A percentile compares a stretch with the other conserved stretches of the same genome.
These are phyloP conservation scores for Caenorhabditis drosophilae DNA, from an alignment of 2,888 invertebrate genomes.

Conservation along the genomic window DNA sequence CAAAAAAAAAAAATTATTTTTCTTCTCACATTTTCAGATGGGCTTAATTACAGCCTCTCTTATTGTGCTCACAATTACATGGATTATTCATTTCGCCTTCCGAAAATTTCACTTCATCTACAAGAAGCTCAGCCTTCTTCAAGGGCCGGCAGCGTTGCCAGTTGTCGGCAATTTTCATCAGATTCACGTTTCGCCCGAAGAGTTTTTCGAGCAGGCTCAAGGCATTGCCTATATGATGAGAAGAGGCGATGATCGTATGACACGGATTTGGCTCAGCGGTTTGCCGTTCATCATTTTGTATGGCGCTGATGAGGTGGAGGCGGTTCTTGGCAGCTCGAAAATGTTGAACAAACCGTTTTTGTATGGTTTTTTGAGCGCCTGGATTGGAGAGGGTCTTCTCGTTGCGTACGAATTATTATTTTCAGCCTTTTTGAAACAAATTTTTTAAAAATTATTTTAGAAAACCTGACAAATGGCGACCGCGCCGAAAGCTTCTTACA, in stretches of 20 bases:
- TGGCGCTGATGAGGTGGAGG: constrained; percentile 67
- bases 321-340: constrained; percentile 69
- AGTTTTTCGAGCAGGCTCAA: constrained; percentile 68
- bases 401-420: constrained; percentile 69
- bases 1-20: no score
- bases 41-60: constrained; percentile 41
- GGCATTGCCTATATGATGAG: constrained; percentile 65
- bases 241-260: constrained; percentile 53
- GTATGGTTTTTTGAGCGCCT: constrained; percentile 72
- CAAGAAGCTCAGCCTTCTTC: constrained; percentile 50
- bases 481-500: constrained; percentile 70
- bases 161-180: constrained; percentile 65
- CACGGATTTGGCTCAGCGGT: constrained; percentile 63
- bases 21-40: constrained; percentile 26
- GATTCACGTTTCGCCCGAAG: constrained; percentile 64
- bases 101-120: constrained; percentile 42
- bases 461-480: constrained; percentile 71
- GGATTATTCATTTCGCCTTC: constrained; percentile 33
- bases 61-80: constrained; percentile 36
- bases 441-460: constrained; percentile 49
- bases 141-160: constrained; percentile 63
- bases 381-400: constrained; percentile 73
- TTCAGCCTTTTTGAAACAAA: not conserved
- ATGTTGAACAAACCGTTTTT: constrained; percentile 70
- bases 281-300: constrained; percentile 67